Base-by-base conservation (phyloP, 2,888 invertebrate species). In the Ennomos erosarius region DNA sequence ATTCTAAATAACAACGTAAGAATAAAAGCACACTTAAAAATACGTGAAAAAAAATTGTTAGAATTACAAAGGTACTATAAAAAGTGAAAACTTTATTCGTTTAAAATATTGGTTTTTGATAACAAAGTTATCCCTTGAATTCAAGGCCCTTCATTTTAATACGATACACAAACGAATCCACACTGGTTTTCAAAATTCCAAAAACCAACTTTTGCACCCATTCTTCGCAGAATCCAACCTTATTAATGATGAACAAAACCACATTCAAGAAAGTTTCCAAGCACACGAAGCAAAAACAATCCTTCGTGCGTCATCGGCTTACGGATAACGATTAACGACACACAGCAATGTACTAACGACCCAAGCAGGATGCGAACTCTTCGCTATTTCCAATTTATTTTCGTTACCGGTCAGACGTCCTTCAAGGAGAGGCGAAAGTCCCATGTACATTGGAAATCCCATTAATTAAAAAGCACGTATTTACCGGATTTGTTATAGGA, bases 331-430 rank as follows among this genome's bases (percentile, higher is more conserved):
- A 53, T 50, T 62, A 65, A 63, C 65, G 65, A 51, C 50, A 51
- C 39, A 47, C 37, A 12, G 38, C 51, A 57, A 50, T 54, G 55
- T 52, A 54, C 54, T 67, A 68, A 67, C 69, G 70, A 63, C 61
- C 60, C 62, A 34, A 67, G 63, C 66, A 72, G 70, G 72, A 69
- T 64, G 49, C 58, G 56, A 63, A 43, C 55, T 57, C 47, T 53
- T 62, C 57, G 55, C 62, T 65, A 62, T 63, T 65, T 59, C 59
- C 62, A 58, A 59, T 62, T 48, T 51, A 59, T 63, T 65, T 55
- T 46, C 44, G 38, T 48, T 38, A 60, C 51, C 46, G 37, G 36
- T 47, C 44, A 12, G 59, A 49, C 51, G 65, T 67, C 72, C 71
- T 73, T 67, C 64, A 50, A 47, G 37, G 39, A 48, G 10, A 59